Base-by-base conservation (phyloP, 53 echinoderm and acorn worm genomes). In the Actinopyga echinites region DNA sequence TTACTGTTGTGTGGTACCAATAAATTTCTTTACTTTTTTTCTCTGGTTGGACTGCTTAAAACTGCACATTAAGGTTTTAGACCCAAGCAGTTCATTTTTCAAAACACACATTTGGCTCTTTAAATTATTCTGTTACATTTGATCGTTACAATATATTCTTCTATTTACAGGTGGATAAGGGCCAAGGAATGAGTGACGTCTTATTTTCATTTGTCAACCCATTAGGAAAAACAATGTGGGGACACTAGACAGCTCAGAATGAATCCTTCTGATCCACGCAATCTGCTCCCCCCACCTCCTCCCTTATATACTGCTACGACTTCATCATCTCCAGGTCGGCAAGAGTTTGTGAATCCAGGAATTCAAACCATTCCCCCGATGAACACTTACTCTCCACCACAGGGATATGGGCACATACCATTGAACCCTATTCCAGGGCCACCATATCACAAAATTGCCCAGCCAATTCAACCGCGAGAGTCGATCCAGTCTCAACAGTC, bases 381-480 rank as follows among this genome's bases (percentile, higher is more conserved):
- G 89, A 21, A 17, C 26, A 43, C 87, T 64, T 82, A 79, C 87
- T 11, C 82, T 23, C 68, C 79, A 57, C 74, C 95, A 0, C 91
- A 92, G 65, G 26, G 88, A 15, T 92, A 92, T 82, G 79, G 90
- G 40, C 99, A 99, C 91, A 94, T 99, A 84, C 99, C 94, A 9
- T 79, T 99, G 53, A 92, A 99, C 44, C 94, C 92, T 2, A 85
- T 92, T 49, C 99, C 99, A 0, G 94, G 92, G 37, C 94, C 99
- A 9, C 80, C 94, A 1, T 89, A 91, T 83, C 99, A 94, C 61
- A 99, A 99, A 87, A 99, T 99, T 83, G 99, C 99, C 21, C 94
- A 97, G 79, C 99, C 99, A 1, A 89, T 94, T 74, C 91, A 77
- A 44, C 88, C 88, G 17, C 84, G 90, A 62, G 90, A 92, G 42